phyloP scores from a whole-genome alignment of 2,888 invertebrate genomes.

The Rhynchonema sp. region DNA sequence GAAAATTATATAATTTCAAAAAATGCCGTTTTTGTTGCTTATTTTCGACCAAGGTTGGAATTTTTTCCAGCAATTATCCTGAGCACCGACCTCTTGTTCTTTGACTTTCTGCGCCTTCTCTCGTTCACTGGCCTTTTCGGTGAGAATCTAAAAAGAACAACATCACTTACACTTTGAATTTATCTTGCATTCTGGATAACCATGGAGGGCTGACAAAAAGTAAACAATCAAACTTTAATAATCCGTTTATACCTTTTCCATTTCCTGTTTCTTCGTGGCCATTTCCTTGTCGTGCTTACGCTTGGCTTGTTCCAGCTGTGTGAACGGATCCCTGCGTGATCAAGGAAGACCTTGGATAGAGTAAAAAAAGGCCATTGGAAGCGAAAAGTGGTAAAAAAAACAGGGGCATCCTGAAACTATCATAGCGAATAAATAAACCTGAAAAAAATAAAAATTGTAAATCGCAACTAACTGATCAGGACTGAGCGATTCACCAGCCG shows the following conservation, averaged over 20 bases:
- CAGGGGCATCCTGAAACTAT: not conserved
- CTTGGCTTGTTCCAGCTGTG: constrained; percentile 95
- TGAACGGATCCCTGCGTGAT: constrained; percentile 85
- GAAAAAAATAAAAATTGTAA: not conserved
- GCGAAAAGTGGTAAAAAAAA: too few species aligned
- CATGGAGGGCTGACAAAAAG: constrained; percentile 1
- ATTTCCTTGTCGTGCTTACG: constrained; percentile 83
- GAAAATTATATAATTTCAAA: not conserved
- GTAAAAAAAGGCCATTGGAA: too few species aligned
- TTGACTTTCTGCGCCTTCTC: constrained; percentile 10
- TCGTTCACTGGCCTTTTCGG: not conserved
- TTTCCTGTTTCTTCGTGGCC: constrained; percentile 91
- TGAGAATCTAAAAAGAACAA: not conserved
- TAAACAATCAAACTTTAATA: too few species aligned
- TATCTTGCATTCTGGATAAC: not conserved
- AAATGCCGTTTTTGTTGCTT: too few species aligned
- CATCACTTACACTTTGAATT: not conserved
- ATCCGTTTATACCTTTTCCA: constrained; percentile 68
- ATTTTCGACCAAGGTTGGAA: too few species aligned
- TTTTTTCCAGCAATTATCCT: too few species aligned
- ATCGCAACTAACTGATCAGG: too few species aligned
- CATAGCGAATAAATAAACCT: not conserved
- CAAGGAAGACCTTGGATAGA: too few species aligned
- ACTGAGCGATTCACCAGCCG: too few species aligned
- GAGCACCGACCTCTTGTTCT: constrained; percentile 6